Evolutionary conservation across 2,797 vertebrate genomes (phyloP).

Genomic region (Arctocebus calabarensis): DNA sequence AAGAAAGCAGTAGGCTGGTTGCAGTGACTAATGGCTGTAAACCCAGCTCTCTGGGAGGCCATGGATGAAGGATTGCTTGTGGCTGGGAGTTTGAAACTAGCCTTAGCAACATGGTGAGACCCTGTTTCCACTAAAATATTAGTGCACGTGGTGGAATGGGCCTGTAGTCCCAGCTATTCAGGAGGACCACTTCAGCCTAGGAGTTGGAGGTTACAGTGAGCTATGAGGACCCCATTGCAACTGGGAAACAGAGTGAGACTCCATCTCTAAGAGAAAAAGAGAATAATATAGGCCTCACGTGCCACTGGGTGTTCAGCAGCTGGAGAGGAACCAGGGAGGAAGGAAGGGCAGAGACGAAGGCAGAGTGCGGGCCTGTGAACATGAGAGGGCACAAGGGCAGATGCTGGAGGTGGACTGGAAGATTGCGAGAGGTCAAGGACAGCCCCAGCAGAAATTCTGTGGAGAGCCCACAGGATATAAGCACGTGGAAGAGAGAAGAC

Average conservation of each 20-base stretch:
- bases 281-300: background rate
- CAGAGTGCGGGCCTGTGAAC: rapidly evolving
- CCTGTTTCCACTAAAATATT: no score
- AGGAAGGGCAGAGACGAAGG: background rate
- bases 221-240: background rate
- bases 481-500: background rate
- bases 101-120: background rate
- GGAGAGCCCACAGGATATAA: background rate
- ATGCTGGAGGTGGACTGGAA: background rate
- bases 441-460: background rate
- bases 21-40: background rate
- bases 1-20: background rate
- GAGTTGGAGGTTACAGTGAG: background rate
- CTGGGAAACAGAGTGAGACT: background rate
- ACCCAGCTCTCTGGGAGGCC: no score
- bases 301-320: background rate
- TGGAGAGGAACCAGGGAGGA: background rate
- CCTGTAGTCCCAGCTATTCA: background rate
- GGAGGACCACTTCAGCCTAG: background rate
- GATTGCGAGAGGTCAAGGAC: background rate
- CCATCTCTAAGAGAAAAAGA: background rate
- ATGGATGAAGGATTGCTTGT: background rate
- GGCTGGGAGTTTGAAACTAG: background rate
- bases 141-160: background rate
- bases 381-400: background rate